Evolutionary conservation across 2,888 invertebrate species (phyloP).

Genomic region (Pediacus dermestoides): DNA sequence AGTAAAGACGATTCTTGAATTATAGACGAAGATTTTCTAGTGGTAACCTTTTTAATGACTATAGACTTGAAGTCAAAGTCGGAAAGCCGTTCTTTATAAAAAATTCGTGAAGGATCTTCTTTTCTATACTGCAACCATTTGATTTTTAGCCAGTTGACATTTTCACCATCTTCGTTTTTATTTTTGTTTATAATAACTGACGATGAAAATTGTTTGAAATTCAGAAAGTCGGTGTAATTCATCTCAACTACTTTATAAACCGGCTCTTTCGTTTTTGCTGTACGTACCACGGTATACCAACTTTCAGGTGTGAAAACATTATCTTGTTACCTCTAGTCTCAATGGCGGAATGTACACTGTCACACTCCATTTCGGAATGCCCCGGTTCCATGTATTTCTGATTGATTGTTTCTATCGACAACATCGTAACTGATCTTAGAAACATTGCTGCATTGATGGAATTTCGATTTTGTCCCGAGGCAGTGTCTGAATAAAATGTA

Average conservation of each 20-base stretch:
- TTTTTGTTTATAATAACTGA: conserved; percentile 16
- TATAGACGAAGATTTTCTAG: too few species aligned
- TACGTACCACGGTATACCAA: conserved; percentile 22
- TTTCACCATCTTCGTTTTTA: conserved; percentile 12
- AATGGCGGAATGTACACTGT: conserved; percentile 22
- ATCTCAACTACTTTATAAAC: conserved; percentile 15
- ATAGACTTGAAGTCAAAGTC: conserved; percentile 14
- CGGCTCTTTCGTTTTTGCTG: conserved; percentile 18
- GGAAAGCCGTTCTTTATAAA: conserved; percentile 17
- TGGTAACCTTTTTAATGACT: conserved; percentile 1
- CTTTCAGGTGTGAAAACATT: conserved; percentile 21
- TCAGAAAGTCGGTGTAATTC: conserved; percentile 18
- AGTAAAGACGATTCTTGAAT: too few species aligned
- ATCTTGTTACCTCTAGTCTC: too few species aligned
- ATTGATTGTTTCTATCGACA: conserved; percentile 18
- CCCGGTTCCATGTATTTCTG: conserved; percentile 19
- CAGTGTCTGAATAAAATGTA: conserved; percentile 20
- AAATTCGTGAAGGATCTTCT: conserved; percentile 16
- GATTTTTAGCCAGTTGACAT: conserved; percentile 17
- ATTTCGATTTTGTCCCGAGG: conserved; percentile 20
- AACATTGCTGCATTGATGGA: conserved; percentile 18
- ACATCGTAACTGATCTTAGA: conserved; percentile 12
- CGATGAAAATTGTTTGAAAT: conserved; percentile 17
- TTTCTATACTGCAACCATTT: conserved; percentile 22
- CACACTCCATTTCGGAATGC: conserved; percentile 21